A percentile compares a stretch with the other conserved stretches of the same genome.
phyloP scores from a whole-genome alignment of 2,888 invertebrate species.

The Lathronympha strigana region DNA sequence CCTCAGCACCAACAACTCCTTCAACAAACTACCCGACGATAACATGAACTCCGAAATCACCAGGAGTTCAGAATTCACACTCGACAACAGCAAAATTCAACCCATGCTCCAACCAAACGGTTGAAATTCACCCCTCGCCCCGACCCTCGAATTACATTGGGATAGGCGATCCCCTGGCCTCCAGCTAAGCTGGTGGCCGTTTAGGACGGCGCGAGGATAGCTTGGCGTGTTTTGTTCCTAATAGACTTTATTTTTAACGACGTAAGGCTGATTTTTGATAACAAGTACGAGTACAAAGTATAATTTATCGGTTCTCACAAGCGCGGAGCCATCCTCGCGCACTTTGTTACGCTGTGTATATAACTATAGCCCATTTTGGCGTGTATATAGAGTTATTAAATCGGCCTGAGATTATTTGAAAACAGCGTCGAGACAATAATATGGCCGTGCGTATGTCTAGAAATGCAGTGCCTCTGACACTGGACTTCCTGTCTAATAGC shows the following conservation, averaged over 20 bases:
- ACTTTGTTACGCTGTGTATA: constrained; percentile 61
- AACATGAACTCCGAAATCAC: constrained; percentile 79
- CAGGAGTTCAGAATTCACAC: constrained; percentile 56
- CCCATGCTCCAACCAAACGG: constrained; percentile 79
- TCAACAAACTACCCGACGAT: constrained; percentile 73
- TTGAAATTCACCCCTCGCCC: constrained; percentile 55
- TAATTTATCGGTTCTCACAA: constrained; percentile 57
- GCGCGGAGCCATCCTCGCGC: constrained; percentile 46
- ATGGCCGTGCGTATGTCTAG: constrained; percentile 41
- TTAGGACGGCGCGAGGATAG: constrained; percentile 64
- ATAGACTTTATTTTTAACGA: constrained; percentile 77
- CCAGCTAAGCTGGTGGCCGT: constrained; percentile 61
- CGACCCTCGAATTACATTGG: constrained; percentile 66
- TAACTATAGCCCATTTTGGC: constrained; percentile 56
- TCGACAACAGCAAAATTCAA: constrained; percentile 72
- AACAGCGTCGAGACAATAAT: constrained; percentile 70
- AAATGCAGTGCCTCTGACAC: constrained; percentile 62
- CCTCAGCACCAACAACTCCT: constrained; percentile 54
- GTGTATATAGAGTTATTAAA: constrained; percentile 36
- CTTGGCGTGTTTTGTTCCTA: constrained; percentile 76
- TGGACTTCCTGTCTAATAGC: constrained; percentile 55
- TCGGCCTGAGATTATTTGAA: constrained; percentile 57
- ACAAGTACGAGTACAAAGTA: constrained; percentile 73
- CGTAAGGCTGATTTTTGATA: constrained; percentile 77
- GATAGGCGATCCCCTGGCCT: constrained; percentile 68